Base-by-base conservation (phyloP, 2,888 invertebrate species). In the Xylocampa areola region DNA sequence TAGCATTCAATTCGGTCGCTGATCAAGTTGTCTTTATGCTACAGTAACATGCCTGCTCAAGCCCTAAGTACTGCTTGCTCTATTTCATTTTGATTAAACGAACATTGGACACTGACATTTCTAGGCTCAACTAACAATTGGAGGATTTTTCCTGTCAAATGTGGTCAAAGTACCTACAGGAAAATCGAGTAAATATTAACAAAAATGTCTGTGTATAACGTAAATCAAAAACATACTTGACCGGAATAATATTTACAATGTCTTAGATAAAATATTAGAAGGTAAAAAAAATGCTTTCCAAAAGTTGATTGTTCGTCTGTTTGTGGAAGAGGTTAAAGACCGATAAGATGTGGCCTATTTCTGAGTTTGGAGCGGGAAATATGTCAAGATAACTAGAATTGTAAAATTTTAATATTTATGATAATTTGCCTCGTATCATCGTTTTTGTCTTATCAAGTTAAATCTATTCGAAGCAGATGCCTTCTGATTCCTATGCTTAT, bases 341-440 rank as follows among this genome's bases (percentile, higher is more conserved):
- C 57, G 76, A 76, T 73, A 73, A 65, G 36, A 29, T 10, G 7
- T 61, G 61, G 3, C 59, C 65, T 55, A 63, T 58, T 52, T 67
- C 50, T 39, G 35, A 61, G 11, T 57, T 47, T 50, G 50, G 47
- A 30, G 29, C 55, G 36, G 52, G 57, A 58, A 52, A 33, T 53
- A 35, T 37, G 47, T 36, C 33, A 7, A 8, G 67, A 74, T 74
- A 74, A 70, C 25, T 29, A 19, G 1, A 37, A 25, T 29, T 14
- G 6, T 29, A 16, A 30, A 17, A 32, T 41, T 58, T 17, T 11
- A 29, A 36, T n/a, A 17, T 23, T 44, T 32, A 30, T 7, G 14
- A 21, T 48, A 25, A 11, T n/a, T 13, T n/a, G 17, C 6, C n/a
- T 2, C 8, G 5, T 8, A 4, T 19, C 40, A 23, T 25, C 32